Percentiles rank a stretch among this genome's conserved stretches.
Conservation (phyloP, 2,797 vertebrate genomes). For the Cynodonichthys magdalenae region DNA sequence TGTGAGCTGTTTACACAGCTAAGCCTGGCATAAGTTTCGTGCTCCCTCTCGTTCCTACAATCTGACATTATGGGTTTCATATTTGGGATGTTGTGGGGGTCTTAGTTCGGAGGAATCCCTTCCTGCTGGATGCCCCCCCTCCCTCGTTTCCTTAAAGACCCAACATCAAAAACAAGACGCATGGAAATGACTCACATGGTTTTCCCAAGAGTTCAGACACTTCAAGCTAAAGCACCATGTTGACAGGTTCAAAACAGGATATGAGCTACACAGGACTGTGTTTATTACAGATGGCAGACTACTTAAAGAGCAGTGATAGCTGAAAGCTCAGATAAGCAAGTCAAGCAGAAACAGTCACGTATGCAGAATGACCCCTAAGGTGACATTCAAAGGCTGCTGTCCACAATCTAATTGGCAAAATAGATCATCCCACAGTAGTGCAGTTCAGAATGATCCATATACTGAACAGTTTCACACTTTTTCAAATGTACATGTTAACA, state of each 20-base stretch:
- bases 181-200: slow-evolving; percentile 82
- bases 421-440: not conserved
- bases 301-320: slow-evolving; percentile 66
- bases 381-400: slow-evolving; percentile 10
- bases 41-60: slow-evolving; percentile 50
- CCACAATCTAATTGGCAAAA: not conserved
- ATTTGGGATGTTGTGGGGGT: slow-evolving; percentile 81
- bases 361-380: slow-evolving; percentile 27
- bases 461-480: too few species aligned
- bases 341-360: slow-evolving; percentile 53
- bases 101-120: slow-evolving; percentile 82
- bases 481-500: too few species aligned
- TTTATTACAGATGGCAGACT: slow-evolving; percentile 74
- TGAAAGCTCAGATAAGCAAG: slow-evolving; percentile 65
- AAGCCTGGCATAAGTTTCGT: slow-evolving; percentile 77
- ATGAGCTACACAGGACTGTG: slow-evolving; percentile 65
- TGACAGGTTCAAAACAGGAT: slow-evolving; percentile 86
- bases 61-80: slow-evolving; percentile 60
- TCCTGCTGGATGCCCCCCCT: slow-evolving; percentile 78
- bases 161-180: slow-evolving; percentile 81
- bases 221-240: slow-evolving; percentile 70
- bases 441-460: not conserved
- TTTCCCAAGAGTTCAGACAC: slow-evolving; percentile 69
- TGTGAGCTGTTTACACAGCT: slow-evolving; percentile 69
- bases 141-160: slow-evolving; percentile 78